phyloP scores from a whole-genome alignment of 2,797 vertebrate species.

The Pempheris klunzingeri region DNA sequence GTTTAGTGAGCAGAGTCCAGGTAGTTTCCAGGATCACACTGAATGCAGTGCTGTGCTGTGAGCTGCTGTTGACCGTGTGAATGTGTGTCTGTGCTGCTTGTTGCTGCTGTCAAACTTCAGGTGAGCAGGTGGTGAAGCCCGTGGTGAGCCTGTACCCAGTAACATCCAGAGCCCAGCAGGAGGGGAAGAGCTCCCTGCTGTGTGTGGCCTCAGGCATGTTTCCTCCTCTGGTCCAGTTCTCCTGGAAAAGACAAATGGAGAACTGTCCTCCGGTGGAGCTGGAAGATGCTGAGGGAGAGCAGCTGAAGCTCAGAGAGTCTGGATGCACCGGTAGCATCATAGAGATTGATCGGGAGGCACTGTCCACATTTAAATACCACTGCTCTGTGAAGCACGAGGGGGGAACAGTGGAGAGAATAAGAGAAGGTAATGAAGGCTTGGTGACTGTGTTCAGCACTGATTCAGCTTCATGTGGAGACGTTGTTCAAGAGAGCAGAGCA shows the following conservation, averaged over 20 bases:
- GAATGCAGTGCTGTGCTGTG: conserved; percentile 7
- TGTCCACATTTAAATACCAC: neutral
- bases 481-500: conserved; percentile 5
- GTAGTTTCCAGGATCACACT: conserved; percentile 6
- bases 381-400: conserved; percentile 41
- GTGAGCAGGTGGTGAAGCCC: neutral
- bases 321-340: conserved; percentile 12
- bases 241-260: conserved; percentile 46
- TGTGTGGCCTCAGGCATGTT: conserved; percentile 58
- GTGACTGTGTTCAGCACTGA: conserved; percentile 3
- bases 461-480: conserved; percentile 16
- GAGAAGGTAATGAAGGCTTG: conserved; percentile 14
- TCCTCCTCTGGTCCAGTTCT: conserved; percentile 54
- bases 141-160: conserved; percentile 49
- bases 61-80: conserved; percentile 30
- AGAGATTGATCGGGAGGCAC: neutral
- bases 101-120: conserved; percentile 39
- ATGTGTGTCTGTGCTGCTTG: conserved; percentile 28
- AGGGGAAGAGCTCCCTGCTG: conserved; percentile 38
- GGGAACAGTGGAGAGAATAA: neutral
- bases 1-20: conserved; percentile 5
- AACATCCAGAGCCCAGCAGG: conserved; percentile 19
- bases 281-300: conserved; percentile 6
- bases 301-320: conserved; percentile 39
- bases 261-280: neutral